These are phyloP conservation scores for Scolopax mira DNA, from an alignment of 2,113 vertebrate genomes.

Conservation along the genomic window DNA sequence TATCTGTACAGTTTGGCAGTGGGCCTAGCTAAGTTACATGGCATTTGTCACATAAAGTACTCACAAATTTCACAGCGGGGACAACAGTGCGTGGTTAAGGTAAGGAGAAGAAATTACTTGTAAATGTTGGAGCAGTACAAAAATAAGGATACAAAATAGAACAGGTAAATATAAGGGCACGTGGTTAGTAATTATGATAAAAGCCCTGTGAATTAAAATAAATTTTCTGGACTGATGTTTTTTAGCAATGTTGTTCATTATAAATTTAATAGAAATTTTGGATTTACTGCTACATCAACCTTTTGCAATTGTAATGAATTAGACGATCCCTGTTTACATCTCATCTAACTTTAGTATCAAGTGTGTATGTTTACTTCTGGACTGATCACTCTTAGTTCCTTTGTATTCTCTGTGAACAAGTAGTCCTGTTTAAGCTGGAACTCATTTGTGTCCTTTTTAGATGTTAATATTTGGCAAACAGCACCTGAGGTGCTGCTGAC, in stretches of 20 bases:
- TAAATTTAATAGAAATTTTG: neutral
- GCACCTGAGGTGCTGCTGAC: neutral
- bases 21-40: neutral
- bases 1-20: neutral
- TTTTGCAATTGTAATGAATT: neutral
- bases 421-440: neutral
- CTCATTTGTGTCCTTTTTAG: neutral
- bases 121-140: neutral
- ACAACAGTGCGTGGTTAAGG: neutral
- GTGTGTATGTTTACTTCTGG: neutral
- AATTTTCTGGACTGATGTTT: accelerated
- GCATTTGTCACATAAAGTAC: neutral
- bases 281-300: neutral
- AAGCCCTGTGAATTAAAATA: neutral
- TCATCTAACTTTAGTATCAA: neutral
- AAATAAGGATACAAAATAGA: neutral
- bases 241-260: neutral
- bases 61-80: neutral
- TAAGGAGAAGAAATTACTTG: neutral
- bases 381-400: neutral
- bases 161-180: neutral
- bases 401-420: neutral
- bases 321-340: too few species aligned
- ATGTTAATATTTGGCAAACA: neutral
- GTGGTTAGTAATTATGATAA: neutral